Base-by-base conservation (phyloP, 2,113 vertebrate species). In the Mandrillus leucophaeus region DNA sequence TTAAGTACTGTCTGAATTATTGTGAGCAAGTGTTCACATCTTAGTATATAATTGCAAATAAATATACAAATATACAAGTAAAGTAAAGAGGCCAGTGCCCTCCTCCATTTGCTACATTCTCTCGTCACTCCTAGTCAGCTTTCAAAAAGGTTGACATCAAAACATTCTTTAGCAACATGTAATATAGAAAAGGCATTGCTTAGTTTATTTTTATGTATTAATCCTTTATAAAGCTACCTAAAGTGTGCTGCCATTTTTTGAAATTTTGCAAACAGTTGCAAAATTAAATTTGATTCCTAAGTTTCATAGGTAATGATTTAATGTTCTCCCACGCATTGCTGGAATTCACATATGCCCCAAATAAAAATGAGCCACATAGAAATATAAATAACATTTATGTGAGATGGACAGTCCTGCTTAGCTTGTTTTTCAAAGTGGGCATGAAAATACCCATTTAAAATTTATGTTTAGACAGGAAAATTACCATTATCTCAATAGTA, bases 381-480 rank as follows among this genome's bases (percentile, higher is more conserved):
- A 95, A 78, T 96, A 96, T 79, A 97, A 98, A 97, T 96, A 97
- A 85, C 66, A 70, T 94, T 93, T 84, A n/a, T 94, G 48, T 88
- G 93, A 90, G 84, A 95, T 96, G 95, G 97, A 90, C 94, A 94
- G 52, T 82, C 72, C 82, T 96, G 38, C 88, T 93, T 90, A 95
- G 48, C 78, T 96, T 96, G 85, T 85, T 96, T 96, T 96, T 79
- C 40, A 72, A 95, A 87, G 81, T 52, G 14, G 50, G 27, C 83
- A 72, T 86, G 70, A 84, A 92, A 82, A 79, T 96, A 61, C 64
- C 73, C 84, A 90, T 96, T 96, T 96, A 75, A 78, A 96, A 80
- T 98, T 97, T 98, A 93, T 90, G 92, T 97, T 93, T 95, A 96
- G 93, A 96, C 75, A 96, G 73, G 76, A 97, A 98, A 97, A 96